These are phyloP conservation scores for Steatocranus sp. DNA, from an alignment of 2,797 vertebrate genomes.

Conservation along the genomic window DNA sequence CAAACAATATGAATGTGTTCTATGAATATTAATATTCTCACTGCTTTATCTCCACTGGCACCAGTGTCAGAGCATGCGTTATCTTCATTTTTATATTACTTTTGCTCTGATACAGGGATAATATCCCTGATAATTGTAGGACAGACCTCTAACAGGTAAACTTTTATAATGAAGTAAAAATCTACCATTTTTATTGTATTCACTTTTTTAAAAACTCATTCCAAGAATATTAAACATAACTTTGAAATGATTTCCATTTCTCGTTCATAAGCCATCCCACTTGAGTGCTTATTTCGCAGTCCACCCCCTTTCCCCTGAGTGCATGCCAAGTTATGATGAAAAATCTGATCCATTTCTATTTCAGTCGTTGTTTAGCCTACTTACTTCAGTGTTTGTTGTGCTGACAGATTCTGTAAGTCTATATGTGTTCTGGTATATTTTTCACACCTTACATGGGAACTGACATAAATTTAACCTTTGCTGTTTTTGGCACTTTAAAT, in stretches of 20 bases:
- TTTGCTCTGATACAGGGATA: constrained; percentile 25
- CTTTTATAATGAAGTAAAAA: background rate
- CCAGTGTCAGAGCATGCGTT: background rate
- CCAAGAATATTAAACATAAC: background rate
- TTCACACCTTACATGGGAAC: constrained; percentile 57
- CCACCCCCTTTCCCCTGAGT: constrained; percentile 3
- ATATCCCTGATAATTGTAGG: background rate
- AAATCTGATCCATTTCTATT: constrained; percentile 69
- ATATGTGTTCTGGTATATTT: constrained; percentile 55
- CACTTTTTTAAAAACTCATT: background rate
- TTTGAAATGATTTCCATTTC: background rate
- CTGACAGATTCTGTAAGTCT: constrained; percentile 64
- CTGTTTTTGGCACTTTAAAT: background rate
- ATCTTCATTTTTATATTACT: background rate
- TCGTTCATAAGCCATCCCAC: background rate
- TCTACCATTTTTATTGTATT: background rate
- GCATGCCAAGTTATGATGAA: constrained; percentile 48
- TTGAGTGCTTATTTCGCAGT: background rate
- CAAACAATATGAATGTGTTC: background rate
- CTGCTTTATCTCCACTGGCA: background rate
- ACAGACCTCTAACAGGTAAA: background rate
- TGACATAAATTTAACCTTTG: constrained; percentile 45
- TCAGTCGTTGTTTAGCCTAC: constrained; percentile 53
- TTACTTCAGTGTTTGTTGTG: constrained; percentile 57
- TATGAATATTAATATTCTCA: background rate